Evolutionary conservation across 37 sponge, comb jelly and placozoan genomes (phyloP).

Genomic region (Ianthella basta): DNA sequence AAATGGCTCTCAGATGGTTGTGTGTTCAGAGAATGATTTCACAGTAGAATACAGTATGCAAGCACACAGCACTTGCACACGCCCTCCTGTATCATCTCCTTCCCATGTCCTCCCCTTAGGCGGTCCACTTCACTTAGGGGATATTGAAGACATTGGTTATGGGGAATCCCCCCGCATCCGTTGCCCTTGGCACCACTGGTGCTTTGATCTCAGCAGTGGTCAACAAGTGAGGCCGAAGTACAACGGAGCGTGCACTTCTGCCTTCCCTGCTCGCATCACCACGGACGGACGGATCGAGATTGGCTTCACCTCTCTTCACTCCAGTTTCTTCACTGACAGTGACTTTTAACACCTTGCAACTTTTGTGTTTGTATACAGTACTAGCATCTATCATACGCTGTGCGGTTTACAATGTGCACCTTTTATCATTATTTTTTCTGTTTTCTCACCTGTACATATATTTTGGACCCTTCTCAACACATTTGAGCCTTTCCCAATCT

Average conservation of each 20-base stretch:
- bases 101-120: slow-evolving; percentile 18
- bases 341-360: not conserved
- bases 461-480: no score
- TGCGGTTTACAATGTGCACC: no score
- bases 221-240: slow-evolving; percentile 33
- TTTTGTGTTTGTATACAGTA: not conserved
- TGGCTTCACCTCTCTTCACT: slow-evolving; percentile 7
- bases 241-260: not conserved
- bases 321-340: not conserved
- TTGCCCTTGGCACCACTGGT: slow-evolving; percentile 73
- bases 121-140: slow-evolving; percentile 67
- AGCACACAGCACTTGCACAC: no score
- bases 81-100: no score
- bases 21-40: no score
- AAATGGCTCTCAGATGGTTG: no score
- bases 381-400: not conserved
- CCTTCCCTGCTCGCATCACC: not conserved
- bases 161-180: slow-evolving; percentile 30
- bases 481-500: no score
- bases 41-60: no score
- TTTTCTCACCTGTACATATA: no score
- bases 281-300: not conserved
- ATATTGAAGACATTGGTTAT: slow-evolving; percentile 60
- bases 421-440: no score
- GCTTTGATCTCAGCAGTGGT: slow-evolving; percentile 49